phyloP scores from a whole-genome alignment of 2,113 vertebrate species.

The Zosterops borbonicus region DNA sequence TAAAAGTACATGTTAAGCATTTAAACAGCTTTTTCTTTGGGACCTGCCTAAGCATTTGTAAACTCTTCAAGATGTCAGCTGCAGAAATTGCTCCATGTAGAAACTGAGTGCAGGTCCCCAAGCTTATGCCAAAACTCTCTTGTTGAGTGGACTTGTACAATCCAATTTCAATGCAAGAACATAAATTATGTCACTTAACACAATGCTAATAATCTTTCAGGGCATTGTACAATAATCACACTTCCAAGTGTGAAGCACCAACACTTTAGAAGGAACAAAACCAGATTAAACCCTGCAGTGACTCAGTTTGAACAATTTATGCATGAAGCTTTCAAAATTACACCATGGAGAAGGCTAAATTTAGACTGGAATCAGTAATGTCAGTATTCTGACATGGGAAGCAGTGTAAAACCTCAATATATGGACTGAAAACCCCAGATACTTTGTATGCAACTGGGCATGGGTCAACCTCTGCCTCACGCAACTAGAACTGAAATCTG shows the following conservation, averaged over 20 bases:
- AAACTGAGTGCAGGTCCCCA: neutral
- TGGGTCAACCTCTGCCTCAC: neutral
- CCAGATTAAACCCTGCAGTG: neutral
- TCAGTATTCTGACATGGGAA: neutral
- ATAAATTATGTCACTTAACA: conserved; percentile 4
- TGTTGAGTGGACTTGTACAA: neutral
- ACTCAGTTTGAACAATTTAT: conserved; percentile 3
- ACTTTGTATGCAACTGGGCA: neutral
- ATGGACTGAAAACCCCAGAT: neutral
- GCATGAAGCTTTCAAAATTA: neutral
- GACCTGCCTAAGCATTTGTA: conserved; percentile 9
- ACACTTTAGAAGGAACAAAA: neutral
- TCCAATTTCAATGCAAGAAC: neutral
- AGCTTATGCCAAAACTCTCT: neutral
- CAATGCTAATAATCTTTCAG: conserved; percentile 17
- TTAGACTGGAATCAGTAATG: conserved; percentile 4
- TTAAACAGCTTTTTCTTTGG: conserved; percentile 40
- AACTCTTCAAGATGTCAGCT: neutral
- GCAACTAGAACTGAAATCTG: neutral
- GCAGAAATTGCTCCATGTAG: neutral
- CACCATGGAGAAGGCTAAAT: conserved; percentile 7
- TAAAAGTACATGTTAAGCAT: conserved; percentile 11
- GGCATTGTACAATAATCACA: conserved; percentile 3
- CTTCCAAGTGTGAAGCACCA: conserved; percentile 25
- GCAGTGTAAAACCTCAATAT: neutral